A percentile compares a stretch with the other conserved stretches of the same genome.
These are phyloP conservation scores for Azorinus chamasolen DNA, from an alignment of 2,888 invertebrate species.

Conservation along the genomic window DNA sequence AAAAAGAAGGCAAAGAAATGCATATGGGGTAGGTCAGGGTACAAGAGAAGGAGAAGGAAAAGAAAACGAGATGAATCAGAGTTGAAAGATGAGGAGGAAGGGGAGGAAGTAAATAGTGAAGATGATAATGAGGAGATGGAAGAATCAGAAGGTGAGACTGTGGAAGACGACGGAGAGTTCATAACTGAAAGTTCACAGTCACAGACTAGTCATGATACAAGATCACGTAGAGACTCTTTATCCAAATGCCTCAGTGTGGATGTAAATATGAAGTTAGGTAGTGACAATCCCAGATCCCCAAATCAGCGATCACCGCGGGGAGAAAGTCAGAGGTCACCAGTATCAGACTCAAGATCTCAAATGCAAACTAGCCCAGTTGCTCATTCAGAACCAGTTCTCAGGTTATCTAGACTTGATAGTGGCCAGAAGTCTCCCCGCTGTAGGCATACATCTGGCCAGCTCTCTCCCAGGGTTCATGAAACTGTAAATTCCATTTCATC, in stretches of 20 bases:
- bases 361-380: conserved; percentile 22
- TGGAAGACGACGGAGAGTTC: conserved; percentile 43
- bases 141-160: conserved; percentile 50
- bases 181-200: background rate
- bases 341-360: conserved; percentile 11
- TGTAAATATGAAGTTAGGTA: conserved; percentile 49
- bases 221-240: conserved; percentile 15
- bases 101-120: conserved; percentile 55
- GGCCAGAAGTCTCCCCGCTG: conserved; percentile 33
- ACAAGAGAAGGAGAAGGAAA: conserved; percentile 39
- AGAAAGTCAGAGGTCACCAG: conserved; percentile 2
- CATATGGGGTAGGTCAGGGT: conserved; percentile 62
- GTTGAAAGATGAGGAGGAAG: conserved; percentile 21
- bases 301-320: conserved; percentile 50
- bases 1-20: conserved; percentile 61
- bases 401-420: background rate
- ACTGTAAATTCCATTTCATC: conserved; percentile 3
- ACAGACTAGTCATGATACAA: no score
- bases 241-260: conserved; percentile 52
- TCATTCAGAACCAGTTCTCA: conserved; percentile 12
- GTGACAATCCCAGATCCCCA: conserved; percentile 47
- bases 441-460: conserved; percentile 18
- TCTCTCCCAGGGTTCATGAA: conserved; percentile 29
- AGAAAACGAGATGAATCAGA: conserved; percentile 26
- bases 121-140: conserved; percentile 39